phyloP scores from a whole-genome alignment of 2,888 invertebrate species.

The Dasypolia templi region DNA sequence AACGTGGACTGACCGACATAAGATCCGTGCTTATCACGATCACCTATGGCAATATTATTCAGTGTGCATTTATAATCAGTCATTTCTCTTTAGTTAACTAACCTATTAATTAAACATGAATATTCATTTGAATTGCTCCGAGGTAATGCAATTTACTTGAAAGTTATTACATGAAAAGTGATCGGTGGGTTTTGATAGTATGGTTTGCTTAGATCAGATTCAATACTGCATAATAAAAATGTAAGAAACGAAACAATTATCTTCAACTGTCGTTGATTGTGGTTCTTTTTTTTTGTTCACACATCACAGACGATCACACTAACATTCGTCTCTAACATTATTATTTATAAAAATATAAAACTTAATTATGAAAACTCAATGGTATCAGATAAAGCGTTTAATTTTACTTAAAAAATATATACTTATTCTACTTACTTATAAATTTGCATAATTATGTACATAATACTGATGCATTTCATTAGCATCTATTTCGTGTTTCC shows the following conservation, averaged over 20 bases:
- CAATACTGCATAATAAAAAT: not conserved
- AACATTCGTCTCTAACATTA: not conserved
- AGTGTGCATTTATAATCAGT: not conserved
- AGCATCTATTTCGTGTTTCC: conserved; percentile 10
- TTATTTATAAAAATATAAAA: not conserved
- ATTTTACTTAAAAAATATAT: not conserved
- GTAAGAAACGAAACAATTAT: conserved; percentile 3
- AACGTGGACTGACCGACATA: conserved; percentile 1
- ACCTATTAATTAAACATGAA: conserved; percentile 10
- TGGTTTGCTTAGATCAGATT: not conserved
- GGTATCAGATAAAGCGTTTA: not conserved
- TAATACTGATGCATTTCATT: conserved; percentile 20
- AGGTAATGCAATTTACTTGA: conserved; percentile 3
- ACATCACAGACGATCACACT: not conserved
- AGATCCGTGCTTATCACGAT: not conserved
- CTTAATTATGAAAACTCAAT: not conserved
- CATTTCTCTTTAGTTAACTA: conserved; percentile 11
- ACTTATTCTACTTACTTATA: not conserved
- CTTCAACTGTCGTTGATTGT: not conserved
- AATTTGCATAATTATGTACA: conserved; percentile 1
- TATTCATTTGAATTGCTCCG: conserved; percentile 11
- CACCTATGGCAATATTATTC: conserved; percentile 2
- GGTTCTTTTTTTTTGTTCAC: not conserved
- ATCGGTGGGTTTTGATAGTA: not conserved
- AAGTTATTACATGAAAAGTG: not conserved